Conservation (phyloP, 2,888 invertebrate species). For the Odontocolon sp. region DNA sequence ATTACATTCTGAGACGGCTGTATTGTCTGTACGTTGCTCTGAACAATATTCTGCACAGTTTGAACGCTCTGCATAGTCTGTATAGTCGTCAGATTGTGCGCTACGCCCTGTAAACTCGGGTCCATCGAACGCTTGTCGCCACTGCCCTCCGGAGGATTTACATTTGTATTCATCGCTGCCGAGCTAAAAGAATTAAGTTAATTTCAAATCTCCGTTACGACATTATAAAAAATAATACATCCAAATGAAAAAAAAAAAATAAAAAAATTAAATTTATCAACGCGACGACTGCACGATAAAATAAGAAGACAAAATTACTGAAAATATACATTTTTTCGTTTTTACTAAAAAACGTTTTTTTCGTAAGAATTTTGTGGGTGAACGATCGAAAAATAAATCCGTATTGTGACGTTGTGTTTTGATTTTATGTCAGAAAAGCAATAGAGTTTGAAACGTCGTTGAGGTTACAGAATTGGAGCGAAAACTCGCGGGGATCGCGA, state of each 20-base stretch:
- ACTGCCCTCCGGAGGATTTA: conserved; percentile 68
- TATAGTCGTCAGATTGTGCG: conserved; percentile 76
- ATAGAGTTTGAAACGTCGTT: conserved; percentile 45
- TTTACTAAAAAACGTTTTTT: background rate
- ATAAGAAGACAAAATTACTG: background rate
- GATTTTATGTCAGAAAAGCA: conserved; percentile 47
- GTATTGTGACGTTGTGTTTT: conserved; percentile 44
- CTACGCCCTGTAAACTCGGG: conserved; percentile 70
- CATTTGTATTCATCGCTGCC: conserved; percentile 68
- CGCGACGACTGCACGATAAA: too few species aligned
- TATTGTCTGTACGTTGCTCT: conserved; percentile 74
- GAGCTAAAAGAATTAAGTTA: conserved; percentile 41
- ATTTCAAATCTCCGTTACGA: background rate
- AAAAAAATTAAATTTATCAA: background rate
- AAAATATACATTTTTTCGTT: background rate
- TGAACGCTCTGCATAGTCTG: conserved; percentile 72
- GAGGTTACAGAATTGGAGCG: background rate
- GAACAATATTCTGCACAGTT: conserved; percentile 72
- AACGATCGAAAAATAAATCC: conserved; percentile 12
- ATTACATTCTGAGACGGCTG: conserved; percentile 74
- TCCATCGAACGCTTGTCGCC: conserved; percentile 76
- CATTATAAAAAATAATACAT: background rate
- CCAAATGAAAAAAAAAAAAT: background rate
- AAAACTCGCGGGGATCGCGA: background rate
- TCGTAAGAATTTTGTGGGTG: background rate